Conservation (phyloP, 1,140 invertebrate species). For the Ostrea denselamellosa region DNA sequence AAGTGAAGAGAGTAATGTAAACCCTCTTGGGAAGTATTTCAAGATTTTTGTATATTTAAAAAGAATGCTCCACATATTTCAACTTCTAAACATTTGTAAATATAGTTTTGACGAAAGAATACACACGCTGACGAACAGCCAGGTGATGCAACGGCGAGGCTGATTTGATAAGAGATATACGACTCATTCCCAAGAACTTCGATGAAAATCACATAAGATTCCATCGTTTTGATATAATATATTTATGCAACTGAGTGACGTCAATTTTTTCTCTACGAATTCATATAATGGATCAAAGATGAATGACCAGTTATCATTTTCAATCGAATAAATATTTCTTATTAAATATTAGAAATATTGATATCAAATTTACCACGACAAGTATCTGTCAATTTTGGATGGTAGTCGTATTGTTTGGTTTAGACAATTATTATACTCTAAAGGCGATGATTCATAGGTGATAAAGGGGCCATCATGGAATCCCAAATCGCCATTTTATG, state of each 20-base stretch:
- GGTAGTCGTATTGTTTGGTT: no score
- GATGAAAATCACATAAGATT: conserved; percentile 17
- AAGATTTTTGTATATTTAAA: conserved; percentile 34
- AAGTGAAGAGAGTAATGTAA: background rate
- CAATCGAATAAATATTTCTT: no score
- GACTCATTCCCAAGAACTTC: background rate
- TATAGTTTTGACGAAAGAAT: conserved; percentile 22
- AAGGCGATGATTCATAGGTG: background rate
- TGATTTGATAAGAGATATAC: background rate
- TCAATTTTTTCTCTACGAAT: background rate
- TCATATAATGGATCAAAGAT: background rate
- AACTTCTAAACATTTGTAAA: conserved; percentile 40
- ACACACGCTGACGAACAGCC: background rate
- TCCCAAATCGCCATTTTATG: conserved; percentile 26
- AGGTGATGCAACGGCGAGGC: conserved; percentile 1
- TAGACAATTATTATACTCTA: background rate
- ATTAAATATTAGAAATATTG: no score
- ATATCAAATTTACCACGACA: no score
- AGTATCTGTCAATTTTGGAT: no score
- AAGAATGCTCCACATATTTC: conserved; percentile 24
- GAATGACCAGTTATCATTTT: background rate
- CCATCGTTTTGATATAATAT: background rate
- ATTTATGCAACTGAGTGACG: background rate
- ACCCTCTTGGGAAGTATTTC: background rate
- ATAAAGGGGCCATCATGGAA: background rate